These are phyloP conservation scores for Intellagama lesueurii DNA, from an alignment of 2,797 vertebrate species.

Conservation along the genomic window DNA sequence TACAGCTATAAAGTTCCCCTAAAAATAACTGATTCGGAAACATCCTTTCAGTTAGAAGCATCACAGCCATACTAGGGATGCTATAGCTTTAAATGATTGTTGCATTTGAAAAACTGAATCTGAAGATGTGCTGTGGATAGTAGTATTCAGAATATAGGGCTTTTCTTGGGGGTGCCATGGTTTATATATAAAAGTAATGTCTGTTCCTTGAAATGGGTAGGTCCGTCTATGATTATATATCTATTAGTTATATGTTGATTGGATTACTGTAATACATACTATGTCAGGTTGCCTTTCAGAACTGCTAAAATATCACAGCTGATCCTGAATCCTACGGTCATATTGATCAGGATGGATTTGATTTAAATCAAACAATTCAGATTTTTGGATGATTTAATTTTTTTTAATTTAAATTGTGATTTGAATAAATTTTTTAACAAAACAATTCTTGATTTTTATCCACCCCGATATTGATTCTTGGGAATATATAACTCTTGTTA, in stretches of 20 bases:
- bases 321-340: neutral
- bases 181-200: neutral
- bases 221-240: neutral
- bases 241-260: neutral
- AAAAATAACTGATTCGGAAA: conserved; percentile 48
- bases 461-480: neutral
- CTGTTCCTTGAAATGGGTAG: neutral
- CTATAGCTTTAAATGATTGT: neutral
- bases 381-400: no score
- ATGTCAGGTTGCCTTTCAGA: neutral
- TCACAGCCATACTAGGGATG: accelerated
- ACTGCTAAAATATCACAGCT: neutral
- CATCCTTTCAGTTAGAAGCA: neutral
- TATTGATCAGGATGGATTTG: neutral
- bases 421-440: no score
- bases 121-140: neutral
- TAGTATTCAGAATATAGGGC: neutral
- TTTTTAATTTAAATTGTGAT: no score
- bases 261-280: neutral
- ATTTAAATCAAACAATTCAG: no score
- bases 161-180: neutral
- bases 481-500: neutral
- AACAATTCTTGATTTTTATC: no score
- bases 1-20: conserved; percentile 69
- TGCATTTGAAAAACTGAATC: conserved; percentile 21